Percentiles rank a stretch among this genome's conserved stretches.
These are phyloP conservation scores for Chelonia mydas DNA, from an alignment of 2,797 vertebrate genomes.

Conservation along the genomic window DNA sequence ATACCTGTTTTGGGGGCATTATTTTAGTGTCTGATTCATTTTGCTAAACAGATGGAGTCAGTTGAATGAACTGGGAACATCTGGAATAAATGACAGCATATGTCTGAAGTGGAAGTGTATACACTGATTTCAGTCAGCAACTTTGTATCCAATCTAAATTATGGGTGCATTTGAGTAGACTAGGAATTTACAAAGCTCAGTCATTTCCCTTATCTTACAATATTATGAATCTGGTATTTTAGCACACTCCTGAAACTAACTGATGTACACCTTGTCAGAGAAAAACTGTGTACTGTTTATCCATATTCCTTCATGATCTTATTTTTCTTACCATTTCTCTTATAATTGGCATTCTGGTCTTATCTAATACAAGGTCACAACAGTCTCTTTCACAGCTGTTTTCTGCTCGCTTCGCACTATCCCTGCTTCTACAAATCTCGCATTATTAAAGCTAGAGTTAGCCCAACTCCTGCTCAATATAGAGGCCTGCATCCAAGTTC, in stretches of 20 bases:
- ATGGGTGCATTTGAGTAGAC: neutral
- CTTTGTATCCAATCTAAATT: neutral
- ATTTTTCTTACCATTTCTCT: too few species aligned
- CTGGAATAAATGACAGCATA: neutral
- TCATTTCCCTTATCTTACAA: neutral
- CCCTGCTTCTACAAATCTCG: too few species aligned
- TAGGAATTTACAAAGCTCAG: neutral
- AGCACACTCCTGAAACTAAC: fast-evolving
- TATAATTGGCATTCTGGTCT: too few species aligned
- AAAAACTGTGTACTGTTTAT: too few species aligned
- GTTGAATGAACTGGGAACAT: neutral
- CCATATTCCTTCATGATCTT: too few species aligned
- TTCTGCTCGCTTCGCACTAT: too few species aligned
- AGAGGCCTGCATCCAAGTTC: too few species aligned
- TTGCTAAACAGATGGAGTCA: neutral
- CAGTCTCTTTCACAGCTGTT: too few species aligned
- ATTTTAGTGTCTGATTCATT: neutral
- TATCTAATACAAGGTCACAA: too few species aligned
- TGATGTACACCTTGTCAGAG: neutral
- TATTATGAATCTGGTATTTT: neutral
- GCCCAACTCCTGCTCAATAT: too few species aligned
- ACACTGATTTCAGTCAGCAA: neutral
- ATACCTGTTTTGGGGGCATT: neutral
- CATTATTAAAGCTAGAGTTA: too few species aligned
- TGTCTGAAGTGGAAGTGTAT: neutral